A percentile compares a stretch with the other conserved stretches of the same genome.
phyloP scores from a whole-genome alignment of 2,797 vertebrate genomes.

The Eutrigla gurnardus region DNA sequence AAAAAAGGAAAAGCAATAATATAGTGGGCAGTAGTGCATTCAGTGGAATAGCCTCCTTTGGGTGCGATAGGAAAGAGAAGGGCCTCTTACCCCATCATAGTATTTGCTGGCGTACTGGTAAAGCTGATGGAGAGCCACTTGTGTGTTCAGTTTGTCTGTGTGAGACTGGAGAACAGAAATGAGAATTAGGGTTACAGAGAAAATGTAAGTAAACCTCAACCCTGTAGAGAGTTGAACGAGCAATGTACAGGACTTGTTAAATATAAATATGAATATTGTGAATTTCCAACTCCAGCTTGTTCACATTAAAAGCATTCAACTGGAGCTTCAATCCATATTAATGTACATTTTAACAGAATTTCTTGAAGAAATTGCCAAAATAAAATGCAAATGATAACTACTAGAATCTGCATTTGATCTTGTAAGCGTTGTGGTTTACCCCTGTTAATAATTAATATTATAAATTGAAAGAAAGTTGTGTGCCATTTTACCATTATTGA shows the following conservation, averaged over 20 bases:
- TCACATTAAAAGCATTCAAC: not conserved
- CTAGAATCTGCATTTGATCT: not conserved
- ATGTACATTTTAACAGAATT: not conserved
- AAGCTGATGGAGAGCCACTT: conserved; percentile 97
- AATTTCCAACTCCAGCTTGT: not conserved
- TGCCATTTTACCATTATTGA: too few relatives aligned
- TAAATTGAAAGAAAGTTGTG: not conserved
- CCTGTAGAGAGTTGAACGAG: conserved; percentile 21
- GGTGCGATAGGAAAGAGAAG: conserved; percentile 65
- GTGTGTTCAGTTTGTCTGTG: conserved; percentile 96
- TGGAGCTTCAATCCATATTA: not conserved
- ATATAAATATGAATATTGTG: not conserved
- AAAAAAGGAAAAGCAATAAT: conserved; percentile 67
- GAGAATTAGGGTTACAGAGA: conserved; percentile 54
- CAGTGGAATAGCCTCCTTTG: conserved; percentile 71
- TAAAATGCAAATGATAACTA: not conserved
- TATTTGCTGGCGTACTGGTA: conserved; percentile 99
- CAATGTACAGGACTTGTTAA: not conserved
- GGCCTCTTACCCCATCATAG: conserved; percentile 93
- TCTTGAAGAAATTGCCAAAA: not conserved
- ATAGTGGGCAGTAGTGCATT: conserved; percentile 77
- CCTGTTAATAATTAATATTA: not conserved
- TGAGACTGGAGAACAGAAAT: conserved; percentile 80
- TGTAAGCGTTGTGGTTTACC: not conserved
- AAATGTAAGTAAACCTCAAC: conserved; percentile 20